Evolutionary conservation across 1,140 invertebrate species (phyloP), one percentile per base, ranked within the genome.

Genomic region (Centruroides sculpturatus): DNA sequence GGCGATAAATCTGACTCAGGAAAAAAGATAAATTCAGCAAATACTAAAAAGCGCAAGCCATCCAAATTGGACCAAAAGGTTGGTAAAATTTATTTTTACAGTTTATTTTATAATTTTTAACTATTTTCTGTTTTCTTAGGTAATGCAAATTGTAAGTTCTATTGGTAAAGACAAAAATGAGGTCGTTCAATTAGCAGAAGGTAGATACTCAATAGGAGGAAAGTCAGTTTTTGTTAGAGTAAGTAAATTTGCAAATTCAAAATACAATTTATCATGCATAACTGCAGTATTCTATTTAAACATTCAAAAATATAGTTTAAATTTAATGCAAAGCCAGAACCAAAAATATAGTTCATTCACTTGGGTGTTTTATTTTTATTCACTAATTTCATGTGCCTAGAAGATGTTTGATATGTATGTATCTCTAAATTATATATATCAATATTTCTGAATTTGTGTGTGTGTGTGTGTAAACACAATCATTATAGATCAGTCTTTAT

Each of bases 131-230:
- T 3, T 62, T 66, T 51, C 53, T 4, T 55, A 74, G 72, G 72
- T 75, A 8, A 72, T 70, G 63, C 68, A 72, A 64, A 68, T 74
- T 41, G 71, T 72, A 12, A 69, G 69, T 47, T 59, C 58, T 47
- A 60, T 63, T 4, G 57, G 64, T 35, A 60, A 67, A 53, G 64
- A 66, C 3, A 63, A 66, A 52, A 66, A 87, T 64, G 83, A 83
- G 73, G 82, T 88, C 56, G 81, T 82, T 67, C 86, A 87, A 71
- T 81, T 89, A 53, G 85, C 85, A 34, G 86, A 89, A 73, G 86
- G 86, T 5, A 81, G 83, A 58, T 90, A 89, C 70, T 81, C 82
- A 66, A 86, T 89, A 69, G 85, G 84, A n/a, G 86, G 85, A 5
- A 76, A 84, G 66, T 87, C 85, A 67, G 85, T 88, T 46, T 88